phyloP scores from a whole-genome alignment of 2,797 vertebrate species.

The Gymnodraco acuticeps region DNA sequence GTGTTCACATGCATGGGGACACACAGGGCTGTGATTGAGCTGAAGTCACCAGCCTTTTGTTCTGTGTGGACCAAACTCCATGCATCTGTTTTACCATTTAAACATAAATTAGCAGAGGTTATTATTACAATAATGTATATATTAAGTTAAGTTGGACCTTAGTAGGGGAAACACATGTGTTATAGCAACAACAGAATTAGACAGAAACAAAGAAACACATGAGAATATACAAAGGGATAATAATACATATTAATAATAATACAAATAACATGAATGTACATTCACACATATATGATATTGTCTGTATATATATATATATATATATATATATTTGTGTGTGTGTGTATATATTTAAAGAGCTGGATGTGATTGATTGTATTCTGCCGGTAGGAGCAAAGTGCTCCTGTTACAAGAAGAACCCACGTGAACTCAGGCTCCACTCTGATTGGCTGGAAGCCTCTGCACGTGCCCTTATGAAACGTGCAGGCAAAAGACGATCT shows the following conservation, averaged over 20 bases:
- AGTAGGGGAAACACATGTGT: no score
- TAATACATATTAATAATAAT: no score
- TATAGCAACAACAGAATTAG: no score
- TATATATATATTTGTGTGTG: no score
- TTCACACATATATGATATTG: no score
- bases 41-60: background rate
- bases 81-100: background rate
- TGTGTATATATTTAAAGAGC: no score
- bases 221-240: no score
- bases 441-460: constrained; percentile 46
- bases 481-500: background rate
- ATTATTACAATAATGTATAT: background rate
- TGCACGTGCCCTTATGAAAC: constrained; percentile 80
- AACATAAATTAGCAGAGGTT: background rate
- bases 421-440: constrained; percentile 53
- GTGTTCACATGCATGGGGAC: constrained; percentile 29
- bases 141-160: no score
- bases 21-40: background rate
- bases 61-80: background rate
- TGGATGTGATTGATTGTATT: background rate
- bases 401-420: constrained; percentile 43
- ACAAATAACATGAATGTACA: no score
- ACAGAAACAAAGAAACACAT: no score
- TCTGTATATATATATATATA: no score
- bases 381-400: background rate